Conservation (phyloP, 2,797 vertebrate genomes). For the Platalea minor region DNA sequence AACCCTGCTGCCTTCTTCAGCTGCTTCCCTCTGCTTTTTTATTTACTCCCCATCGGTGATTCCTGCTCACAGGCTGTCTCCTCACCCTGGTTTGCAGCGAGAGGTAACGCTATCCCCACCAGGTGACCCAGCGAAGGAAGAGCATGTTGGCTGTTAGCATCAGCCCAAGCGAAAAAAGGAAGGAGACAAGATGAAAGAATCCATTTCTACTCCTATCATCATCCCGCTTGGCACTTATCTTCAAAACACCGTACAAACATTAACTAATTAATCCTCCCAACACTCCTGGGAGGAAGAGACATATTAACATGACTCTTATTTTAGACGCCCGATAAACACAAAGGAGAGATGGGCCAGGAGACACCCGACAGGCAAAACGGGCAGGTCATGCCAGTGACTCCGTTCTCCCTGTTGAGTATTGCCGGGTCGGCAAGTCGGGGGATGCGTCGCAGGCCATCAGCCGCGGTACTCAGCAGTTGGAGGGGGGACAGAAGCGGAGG, state of each 20-base stretch:
- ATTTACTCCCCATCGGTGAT: background rate
- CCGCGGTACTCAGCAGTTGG: fast-evolving
- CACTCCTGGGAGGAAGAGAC: background rate
- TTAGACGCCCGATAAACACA: background rate
- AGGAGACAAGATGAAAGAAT: background rate
- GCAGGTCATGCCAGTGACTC: background rate
- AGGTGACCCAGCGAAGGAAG: background rate
- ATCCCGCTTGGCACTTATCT: background rate
- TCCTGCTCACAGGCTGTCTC: background rate
- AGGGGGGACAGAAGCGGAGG: background rate
- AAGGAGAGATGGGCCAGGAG: background rate
- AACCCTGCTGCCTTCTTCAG: background rate
- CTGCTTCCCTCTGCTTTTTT: background rate
- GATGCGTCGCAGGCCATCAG: background rate
- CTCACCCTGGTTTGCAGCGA: background rate
- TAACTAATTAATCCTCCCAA: background rate
- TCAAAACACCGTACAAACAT: conserved; percentile 14
- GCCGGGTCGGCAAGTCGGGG: background rate
- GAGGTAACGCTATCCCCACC: background rate
- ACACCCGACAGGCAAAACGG: background rate
- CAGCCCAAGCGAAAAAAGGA: background rate
- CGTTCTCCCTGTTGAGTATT: background rate
- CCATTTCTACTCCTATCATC: background rate
- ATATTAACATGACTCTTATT: background rate
- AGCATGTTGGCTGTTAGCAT: background rate